A percentile compares a stretch with the other conserved stretches of the same genome.
phyloP scores from a whole-genome alignment of 2,888 invertebrate species.

The Ganaspis brasiliensis region DNA sequence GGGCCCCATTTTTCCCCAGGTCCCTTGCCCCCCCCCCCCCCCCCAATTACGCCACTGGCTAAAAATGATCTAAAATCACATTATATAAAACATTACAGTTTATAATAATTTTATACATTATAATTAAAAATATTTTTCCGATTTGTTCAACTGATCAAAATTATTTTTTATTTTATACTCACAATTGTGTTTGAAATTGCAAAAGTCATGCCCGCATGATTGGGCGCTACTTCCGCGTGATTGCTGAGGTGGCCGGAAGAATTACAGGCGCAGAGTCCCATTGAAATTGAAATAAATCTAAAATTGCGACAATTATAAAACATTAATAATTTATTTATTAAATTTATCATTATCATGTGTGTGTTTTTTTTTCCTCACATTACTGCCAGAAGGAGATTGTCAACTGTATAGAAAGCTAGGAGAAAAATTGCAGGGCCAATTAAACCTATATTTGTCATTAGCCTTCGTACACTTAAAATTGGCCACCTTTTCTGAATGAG shows the following conservation, averaged over 20 bases:
- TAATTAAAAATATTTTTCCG: too few relatives aligned
- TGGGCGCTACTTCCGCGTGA: constrained; percentile 89
- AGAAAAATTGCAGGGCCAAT: constrained; percentile 88
- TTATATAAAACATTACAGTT: too few relatives aligned
- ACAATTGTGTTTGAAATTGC: constrained; percentile 89
- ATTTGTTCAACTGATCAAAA: too few relatives aligned
- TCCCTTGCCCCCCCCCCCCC: too few relatives aligned
- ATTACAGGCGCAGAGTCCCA: constrained; percentile 89
- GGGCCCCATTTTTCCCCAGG: too few relatives aligned
- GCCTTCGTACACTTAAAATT: constrained; percentile 85
- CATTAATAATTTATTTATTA: neutral
- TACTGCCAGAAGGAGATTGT: constrained; percentile 86
- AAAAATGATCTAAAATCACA: too few relatives aligned
- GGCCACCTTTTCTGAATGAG: constrained; percentile 85
- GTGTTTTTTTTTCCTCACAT: constrained; percentile 82
- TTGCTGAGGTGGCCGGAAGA: constrained; percentile 89
- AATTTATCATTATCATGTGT: constrained; percentile 26
- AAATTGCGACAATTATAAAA: constrained; percentile 56
- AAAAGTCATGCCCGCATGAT: constrained; percentile 89
- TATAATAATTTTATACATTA: too few relatives aligned
- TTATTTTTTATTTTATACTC: too few relatives aligned
- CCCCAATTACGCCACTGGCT: too few relatives aligned
- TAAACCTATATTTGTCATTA: constrained; percentile 88
- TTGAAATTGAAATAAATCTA: constrained; percentile 87
- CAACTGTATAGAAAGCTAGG: constrained; percentile 87